phyloP scores from a whole-genome alignment of 2,888 invertebrate genomes.

The Pseudoips prasinana region DNA sequence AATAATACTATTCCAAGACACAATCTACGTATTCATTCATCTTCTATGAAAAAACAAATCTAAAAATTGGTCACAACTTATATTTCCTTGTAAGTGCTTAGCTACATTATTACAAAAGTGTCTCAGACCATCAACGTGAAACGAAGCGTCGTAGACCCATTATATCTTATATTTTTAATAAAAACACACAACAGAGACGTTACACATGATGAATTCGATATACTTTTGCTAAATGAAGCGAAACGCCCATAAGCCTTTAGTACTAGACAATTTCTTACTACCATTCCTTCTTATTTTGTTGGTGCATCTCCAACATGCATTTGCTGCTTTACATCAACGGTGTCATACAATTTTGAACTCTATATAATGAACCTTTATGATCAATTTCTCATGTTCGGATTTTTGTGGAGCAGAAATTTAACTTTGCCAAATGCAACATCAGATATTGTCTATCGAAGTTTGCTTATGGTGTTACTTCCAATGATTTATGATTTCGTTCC shows the following conservation, averaged over 20 bases:
- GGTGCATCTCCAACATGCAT: conserved; percentile 34
- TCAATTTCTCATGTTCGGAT: conserved; percentile 6
- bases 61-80: conserved; percentile 27
- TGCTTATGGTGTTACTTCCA: conserved; percentile 52
- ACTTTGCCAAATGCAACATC: conserved; percentile 39
- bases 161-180: conserved; percentile 54
- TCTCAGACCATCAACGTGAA: conserved; percentile 39
- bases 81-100: conserved; percentile 35
- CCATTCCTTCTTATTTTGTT: conserved; percentile 53
- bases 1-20: too few species aligned
- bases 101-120: conserved; percentile 29
- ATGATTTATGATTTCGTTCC: conserved; percentile 64
- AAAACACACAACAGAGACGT: conserved; percentile 58
- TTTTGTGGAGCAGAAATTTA: conserved; percentile 3
- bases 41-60: conserved; percentile 25
- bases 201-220: conserved; percentile 73
- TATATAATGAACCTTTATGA: too few species aligned
- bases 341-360: conserved; percentile 22
- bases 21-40: conserved; percentile 14
- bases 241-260: conserved; percentile 58
- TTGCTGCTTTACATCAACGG: conserved; percentile 9
- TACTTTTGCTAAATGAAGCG: conserved; percentile 80
- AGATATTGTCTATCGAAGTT: conserved; percentile 60
- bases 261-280: conserved; percentile 47
- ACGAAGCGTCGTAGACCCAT: conserved; percentile 38